These are phyloP conservation scores for Bombus difficillimus DNA, from an alignment of 1,140 invertebrate genomes.

Conservation along the genomic window DNA sequence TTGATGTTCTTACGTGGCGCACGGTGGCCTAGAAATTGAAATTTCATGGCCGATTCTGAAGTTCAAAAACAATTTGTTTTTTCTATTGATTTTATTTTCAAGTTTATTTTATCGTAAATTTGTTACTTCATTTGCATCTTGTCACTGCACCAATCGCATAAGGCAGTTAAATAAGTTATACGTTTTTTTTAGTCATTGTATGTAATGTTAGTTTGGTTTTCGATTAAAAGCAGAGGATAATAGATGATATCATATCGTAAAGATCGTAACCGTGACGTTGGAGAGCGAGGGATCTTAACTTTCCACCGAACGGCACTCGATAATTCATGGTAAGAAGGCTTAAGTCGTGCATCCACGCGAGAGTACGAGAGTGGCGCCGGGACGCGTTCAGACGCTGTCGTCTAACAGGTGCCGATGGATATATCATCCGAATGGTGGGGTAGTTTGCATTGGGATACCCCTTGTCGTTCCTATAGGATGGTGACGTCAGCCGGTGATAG, in stretches of 20 bases:
- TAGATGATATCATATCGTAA: background rate
- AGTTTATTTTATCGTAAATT: no score
- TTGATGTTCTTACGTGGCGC: no score
- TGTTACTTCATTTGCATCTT: no score
- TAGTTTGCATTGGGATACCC: slow-evolving; percentile 67
- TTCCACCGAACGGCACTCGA: slow-evolving; percentile 59
- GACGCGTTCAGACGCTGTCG: slow-evolving; percentile 68
- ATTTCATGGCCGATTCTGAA: no score
- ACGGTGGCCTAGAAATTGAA: no score
- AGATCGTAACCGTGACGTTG: background rate
- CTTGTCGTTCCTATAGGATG: slow-evolving; percentile 46
- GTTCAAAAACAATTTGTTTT: no score
- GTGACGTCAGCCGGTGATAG: slow-evolving; percentile 65
- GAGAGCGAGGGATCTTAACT: slow-evolving; percentile 20
- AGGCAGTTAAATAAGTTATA: no score
- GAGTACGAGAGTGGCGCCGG: slow-evolving; percentile 59
- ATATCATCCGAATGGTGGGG: slow-evolving; percentile 69
- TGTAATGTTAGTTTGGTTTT: no score
- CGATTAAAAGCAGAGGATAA: no score
- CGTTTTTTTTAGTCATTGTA: no score
- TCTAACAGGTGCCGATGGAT: slow-evolving; percentile 73
- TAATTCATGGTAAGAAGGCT: slow-evolving; percentile 71
- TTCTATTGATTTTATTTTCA: no score
- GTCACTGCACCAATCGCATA: no score
- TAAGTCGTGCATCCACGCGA: slow-evolving; percentile 65